Percentiles rank a stretch among this genome's conserved stretches.
Conservation (phyloP, 2,797 vertebrate genomes). For the Lagodon rhomboides region DNA sequence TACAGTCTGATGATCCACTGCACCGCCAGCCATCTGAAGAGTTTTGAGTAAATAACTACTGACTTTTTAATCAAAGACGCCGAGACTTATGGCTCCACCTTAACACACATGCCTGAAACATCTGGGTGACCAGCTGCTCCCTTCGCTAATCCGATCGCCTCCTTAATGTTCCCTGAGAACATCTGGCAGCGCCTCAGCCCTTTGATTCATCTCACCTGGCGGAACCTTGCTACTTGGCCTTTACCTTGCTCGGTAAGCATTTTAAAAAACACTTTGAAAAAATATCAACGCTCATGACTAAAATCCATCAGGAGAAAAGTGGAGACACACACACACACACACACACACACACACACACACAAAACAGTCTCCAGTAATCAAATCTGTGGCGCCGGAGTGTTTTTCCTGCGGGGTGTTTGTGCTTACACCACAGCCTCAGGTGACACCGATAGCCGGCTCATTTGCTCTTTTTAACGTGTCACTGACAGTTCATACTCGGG, state of each 20-base stretch:
- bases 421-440: slow-evolving; percentile 59
- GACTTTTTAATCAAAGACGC: slow-evolving; percentile 82
- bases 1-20: slow-evolving; percentile 47
- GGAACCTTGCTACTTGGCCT: slow-evolving; percentile 62
- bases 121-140: slow-evolving; percentile 76
- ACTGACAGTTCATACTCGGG: slow-evolving; percentile 57
- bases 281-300: slow-evolving; percentile 29
- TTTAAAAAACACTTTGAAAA: slow-evolving; percentile 51
- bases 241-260: slow-evolving; percentile 68
- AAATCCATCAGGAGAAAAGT: slow-evolving; percentile 43
- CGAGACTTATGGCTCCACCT: slow-evolving; percentile 71
- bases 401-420: slow-evolving; percentile 42
- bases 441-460: slow-evolving; percentile 59
- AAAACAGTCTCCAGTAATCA: slow-evolving; percentile 24
- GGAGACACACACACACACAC: slow-evolving; percentile 4
- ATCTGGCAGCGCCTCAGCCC: slow-evolving; percentile 70
- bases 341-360: no score
- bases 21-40: slow-evolving; percentile 65
- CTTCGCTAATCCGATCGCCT: slow-evolving; percentile 74
- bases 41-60: slow-evolving; percentile 79
- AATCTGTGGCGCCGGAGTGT: slow-evolving; percentile 31
- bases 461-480: slow-evolving; percentile 66
- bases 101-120: slow-evolving; percentile 71
- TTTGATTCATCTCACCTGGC: slow-evolving; percentile 78
- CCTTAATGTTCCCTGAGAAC: slow-evolving; percentile 72